phyloP scores from a whole-genome alignment of 2,797 vertebrate genomes.

The Cryptoblepharus egeriae region DNA sequence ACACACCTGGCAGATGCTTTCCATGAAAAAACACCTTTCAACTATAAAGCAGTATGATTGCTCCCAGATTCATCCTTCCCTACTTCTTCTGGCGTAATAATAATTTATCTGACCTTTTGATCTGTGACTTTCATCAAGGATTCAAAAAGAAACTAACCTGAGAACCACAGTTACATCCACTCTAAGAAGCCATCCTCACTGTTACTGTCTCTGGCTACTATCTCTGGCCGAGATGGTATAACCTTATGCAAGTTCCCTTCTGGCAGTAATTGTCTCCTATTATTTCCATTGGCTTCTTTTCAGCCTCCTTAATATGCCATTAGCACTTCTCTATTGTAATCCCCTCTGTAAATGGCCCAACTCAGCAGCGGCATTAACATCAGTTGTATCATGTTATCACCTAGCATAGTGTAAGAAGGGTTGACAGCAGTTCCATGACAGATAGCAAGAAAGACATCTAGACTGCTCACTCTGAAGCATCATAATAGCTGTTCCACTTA shows the following conservation, averaged over 20 bases:
- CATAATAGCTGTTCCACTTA: constrained; percentile 48
- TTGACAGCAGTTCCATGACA: constrained; percentile 60
- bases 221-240: neutral
- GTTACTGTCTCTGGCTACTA: neutral
- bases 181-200: neutral
- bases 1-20: constrained; percentile 44
- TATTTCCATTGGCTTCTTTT: constrained; percentile 50
- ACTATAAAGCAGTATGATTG: constrained; percentile 42
- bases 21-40: constrained; percentile 51
- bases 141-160: constrained; percentile 38
- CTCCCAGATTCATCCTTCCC: constrained; percentile 53
- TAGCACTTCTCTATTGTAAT: constrained; percentile 57
- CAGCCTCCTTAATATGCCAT: constrained; percentile 49
- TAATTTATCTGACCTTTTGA: constrained; percentile 44
- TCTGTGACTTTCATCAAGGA: constrained; percentile 48
- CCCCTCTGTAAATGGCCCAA: constrained; percentile 51
- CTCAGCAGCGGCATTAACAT: constrained; percentile 50
- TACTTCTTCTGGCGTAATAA: constrained; percentile 55
- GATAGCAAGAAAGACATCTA: constrained; percentile 56
- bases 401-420: constrained; percentile 50
- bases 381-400: constrained; percentile 55
- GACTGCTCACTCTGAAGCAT: constrained; percentile 48
- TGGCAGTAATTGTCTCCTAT: constrained; percentile 37
- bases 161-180: constrained; percentile 18
- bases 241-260: constrained; percentile 18